These are phyloP conservation scores for Monopis laevigella DNA, from an alignment of 2,888 invertebrate genomes.

Conservation along the genomic window DNA sequence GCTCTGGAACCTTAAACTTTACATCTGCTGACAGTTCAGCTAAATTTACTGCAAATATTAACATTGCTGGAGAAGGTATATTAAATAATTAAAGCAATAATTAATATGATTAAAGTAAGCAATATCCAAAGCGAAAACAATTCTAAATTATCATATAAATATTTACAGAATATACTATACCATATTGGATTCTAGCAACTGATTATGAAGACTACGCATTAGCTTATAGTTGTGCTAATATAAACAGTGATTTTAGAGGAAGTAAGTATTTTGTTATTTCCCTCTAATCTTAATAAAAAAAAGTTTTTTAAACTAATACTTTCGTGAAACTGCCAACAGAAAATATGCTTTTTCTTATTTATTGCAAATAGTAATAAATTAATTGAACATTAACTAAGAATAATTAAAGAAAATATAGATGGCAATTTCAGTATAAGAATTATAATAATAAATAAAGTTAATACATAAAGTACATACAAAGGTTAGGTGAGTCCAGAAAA, in stretches of 20 bases:
- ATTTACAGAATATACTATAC: constrained; percentile 24
- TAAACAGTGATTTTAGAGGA: constrained; percentile 30
- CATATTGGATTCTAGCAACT: constrained; percentile 31
- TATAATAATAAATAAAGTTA: background rate
- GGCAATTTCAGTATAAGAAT: background rate
- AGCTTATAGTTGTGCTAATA: constrained; percentile 32
- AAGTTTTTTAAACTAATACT: too few species aligned
- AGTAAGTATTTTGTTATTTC: constrained; percentile 34
- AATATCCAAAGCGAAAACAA: background rate
- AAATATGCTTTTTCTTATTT: too few species aligned
- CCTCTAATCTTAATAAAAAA: too few species aligned
- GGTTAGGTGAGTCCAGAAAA: too few species aligned
- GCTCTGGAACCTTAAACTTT: constrained; percentile 25
- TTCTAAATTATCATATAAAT: background rate
- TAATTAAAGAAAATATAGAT: too few species aligned
- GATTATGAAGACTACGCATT: constrained; percentile 30
- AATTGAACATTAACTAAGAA: too few species aligned
- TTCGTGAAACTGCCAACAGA: too few species aligned
- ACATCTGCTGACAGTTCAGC: constrained; percentile 28
- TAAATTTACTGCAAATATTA: constrained; percentile 30
- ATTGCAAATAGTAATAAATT: too few species aligned
- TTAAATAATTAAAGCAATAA: background rate
- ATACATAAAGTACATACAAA: too few species aligned
- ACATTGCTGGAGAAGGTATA: constrained; percentile 24
- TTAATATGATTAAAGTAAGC: background rate